Conservation (phyloP, 2,113 vertebrate genomes). For the Cheilinus undulatus region DNA sequence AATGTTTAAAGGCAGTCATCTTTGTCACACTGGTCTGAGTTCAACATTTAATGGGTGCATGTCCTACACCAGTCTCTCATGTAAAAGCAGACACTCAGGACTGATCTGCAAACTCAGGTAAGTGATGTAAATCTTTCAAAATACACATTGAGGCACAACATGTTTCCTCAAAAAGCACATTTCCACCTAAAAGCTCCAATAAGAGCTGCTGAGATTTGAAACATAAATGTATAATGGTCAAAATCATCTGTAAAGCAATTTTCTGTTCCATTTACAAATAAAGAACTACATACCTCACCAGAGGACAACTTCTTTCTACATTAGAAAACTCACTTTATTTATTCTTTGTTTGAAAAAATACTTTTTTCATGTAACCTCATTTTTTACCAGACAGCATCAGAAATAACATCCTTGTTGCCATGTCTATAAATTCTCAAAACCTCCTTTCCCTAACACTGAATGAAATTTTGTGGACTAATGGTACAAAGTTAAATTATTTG, state of each 20-base stretch:
- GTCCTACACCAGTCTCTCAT: no score
- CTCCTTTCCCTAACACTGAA: background rate
- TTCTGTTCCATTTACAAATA: conserved; percentile 12
- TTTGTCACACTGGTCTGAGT: no score
- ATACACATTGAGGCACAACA: conserved; percentile 15
- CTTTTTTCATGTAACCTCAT: background rate
- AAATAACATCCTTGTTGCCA: background rate
- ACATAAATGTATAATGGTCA: conserved; percentile 26
- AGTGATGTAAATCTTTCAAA: conserved; percentile 2
- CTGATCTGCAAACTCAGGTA: no score
- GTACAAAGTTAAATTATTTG: background rate
- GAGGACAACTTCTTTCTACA: background rate
- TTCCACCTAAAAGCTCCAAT: conserved; percentile 27
- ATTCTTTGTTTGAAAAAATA: background rate
- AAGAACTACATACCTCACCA: conserved; percentile 9
- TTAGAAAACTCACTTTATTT: background rate
- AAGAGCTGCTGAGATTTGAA: conserved; percentile 9
- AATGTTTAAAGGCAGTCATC: background rate
- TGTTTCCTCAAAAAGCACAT: conserved; percentile 2
- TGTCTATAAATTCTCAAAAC: background rate
- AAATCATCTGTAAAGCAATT: conserved; percentile 10
- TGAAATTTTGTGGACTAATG: background rate
- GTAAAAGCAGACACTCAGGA: no score
- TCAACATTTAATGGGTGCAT: no score
- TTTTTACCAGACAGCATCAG: background rate